phyloP scores from a whole-genome alignment of 2,797 vertebrate species.

The Xiphorhynchus erythropygius region DNA sequence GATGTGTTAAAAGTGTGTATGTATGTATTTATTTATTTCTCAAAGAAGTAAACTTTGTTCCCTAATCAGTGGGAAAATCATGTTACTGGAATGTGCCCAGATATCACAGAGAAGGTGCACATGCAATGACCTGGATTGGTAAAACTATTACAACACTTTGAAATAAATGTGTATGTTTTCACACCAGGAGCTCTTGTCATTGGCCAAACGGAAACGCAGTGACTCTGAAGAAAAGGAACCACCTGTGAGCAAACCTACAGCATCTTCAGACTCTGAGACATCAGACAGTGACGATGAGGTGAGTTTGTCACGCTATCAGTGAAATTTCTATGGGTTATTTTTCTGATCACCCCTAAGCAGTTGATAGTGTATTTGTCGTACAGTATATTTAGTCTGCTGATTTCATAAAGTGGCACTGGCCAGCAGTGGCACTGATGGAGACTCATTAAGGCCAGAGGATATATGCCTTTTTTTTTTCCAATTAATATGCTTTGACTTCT shows the following conservation, averaged over 20 bases:
- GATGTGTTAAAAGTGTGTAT: background rate
- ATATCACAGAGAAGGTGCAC: background rate
- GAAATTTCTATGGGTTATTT: background rate
- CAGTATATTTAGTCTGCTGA: background rate
- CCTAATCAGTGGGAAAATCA: background rate
- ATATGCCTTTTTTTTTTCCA: background rate
- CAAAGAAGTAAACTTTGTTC: background rate
- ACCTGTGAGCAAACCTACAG: conserved; percentile 90
- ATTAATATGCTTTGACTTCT: background rate
- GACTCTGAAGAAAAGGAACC: conserved; percentile 95
- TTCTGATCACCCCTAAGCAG: background rate
- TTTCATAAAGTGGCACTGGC: background rate
- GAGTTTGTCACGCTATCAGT: background rate
- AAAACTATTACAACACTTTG: background rate
- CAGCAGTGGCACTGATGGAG: background rate
- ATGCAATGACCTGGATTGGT: background rate
- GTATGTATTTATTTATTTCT: background rate
- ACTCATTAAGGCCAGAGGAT: background rate
- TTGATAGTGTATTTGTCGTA: background rate
- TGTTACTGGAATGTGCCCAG: background rate
- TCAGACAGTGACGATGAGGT: conserved; percentile 98
- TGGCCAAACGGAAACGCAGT: conserved; percentile 95
- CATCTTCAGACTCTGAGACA: conserved; percentile 95
- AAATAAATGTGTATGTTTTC: background rate
- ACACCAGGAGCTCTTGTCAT: conserved; percentile 89